Evolutionary conservation across 2,797 vertebrate genomes (phyloP).

Genomic region (Naso thynnoides): DNA sequence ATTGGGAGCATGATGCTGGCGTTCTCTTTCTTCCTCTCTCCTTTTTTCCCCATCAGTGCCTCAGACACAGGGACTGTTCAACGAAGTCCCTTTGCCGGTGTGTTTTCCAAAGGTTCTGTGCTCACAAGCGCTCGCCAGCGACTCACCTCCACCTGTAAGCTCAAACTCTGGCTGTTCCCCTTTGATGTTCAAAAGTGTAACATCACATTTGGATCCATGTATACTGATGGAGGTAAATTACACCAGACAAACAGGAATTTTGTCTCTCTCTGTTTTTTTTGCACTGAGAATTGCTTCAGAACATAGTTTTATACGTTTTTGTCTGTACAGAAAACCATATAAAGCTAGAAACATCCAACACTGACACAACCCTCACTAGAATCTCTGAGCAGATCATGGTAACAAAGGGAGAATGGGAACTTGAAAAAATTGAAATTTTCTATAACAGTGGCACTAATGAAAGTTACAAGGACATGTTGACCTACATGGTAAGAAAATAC

Average conservation of each 20-base stretch:
- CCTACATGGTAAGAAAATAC: constrained; percentile 43
- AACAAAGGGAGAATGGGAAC: constrained; percentile 74
- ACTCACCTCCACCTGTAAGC: constrained; percentile 67
- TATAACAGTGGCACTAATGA: accelerated
- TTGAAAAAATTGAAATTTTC: neutral
- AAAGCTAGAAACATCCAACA: accelerated
- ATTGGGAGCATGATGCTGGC: too few species aligned
- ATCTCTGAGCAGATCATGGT: constrained; percentile 5
- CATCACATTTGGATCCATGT: constrained; percentile 47
- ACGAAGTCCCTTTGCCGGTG: accelerated
- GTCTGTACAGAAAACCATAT: neutral
- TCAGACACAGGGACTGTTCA: constrained; percentile 37
- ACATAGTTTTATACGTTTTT: neutral
- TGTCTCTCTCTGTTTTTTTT: too few species aligned
- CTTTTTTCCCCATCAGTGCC: constrained; percentile 22
- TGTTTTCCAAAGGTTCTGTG: constrained; percentile 2
- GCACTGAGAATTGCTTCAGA: too few species aligned
- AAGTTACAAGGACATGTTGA: too few species aligned
- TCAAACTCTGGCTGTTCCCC: constrained; percentile 57
- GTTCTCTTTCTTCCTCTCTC: neutral
- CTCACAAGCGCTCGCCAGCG: accelerated
- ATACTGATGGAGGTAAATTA: neutral
- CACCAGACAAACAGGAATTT: neutral
- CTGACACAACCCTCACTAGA: accelerated
- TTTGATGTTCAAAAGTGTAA: constrained; percentile 52